A percentile compares a stretch with the other conserved stretches of the same genome.
phyloP scores from a whole-genome alignment of 2,797 vertebrate species.

The Lophius americanus region DNA sequence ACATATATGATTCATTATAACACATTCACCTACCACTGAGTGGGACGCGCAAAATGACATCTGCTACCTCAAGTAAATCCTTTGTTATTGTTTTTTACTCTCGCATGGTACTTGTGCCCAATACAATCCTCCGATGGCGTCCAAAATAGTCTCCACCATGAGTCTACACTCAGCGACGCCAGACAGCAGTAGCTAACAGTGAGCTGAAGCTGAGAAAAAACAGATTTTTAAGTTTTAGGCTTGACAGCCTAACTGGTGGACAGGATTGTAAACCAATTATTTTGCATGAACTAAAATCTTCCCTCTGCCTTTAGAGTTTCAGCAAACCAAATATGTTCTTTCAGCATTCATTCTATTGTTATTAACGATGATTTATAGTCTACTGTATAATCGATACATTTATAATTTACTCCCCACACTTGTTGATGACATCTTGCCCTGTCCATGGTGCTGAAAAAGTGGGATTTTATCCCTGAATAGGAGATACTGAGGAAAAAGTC shows the following conservation, averaged over 20 bases:
- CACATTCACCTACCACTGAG: slow-evolving; percentile 55
- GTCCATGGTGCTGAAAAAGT: no score
- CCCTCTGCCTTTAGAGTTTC: background rate
- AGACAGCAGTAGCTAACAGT: background rate
- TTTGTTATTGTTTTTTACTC: background rate
- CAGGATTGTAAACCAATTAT: background rate
- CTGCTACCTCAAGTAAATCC: slow-evolving; percentile 29
- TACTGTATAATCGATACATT: no score
- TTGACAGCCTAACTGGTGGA: background rate
- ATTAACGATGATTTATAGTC: background rate
- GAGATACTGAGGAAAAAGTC: background rate
- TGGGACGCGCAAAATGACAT: slow-evolving; percentile 54
- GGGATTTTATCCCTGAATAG: background rate
- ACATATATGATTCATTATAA: slow-evolving; percentile 33
- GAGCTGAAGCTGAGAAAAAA: background rate
- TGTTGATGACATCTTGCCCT: background rate
- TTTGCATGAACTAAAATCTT: no score
- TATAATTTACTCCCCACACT: background rate
- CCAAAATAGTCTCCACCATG: slow-evolving; percentile 7
- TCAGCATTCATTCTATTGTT: background rate
- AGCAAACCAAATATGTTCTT: background rate
- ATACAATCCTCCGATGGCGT: slow-evolving; percentile 13
- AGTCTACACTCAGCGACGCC: background rate
- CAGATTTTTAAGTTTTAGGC: background rate
- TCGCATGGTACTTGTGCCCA: slow-evolving; percentile 3